phyloP scores from a whole-genome alignment of 2,113 vertebrate genomes.

The Microtus oregoni region DNA sequence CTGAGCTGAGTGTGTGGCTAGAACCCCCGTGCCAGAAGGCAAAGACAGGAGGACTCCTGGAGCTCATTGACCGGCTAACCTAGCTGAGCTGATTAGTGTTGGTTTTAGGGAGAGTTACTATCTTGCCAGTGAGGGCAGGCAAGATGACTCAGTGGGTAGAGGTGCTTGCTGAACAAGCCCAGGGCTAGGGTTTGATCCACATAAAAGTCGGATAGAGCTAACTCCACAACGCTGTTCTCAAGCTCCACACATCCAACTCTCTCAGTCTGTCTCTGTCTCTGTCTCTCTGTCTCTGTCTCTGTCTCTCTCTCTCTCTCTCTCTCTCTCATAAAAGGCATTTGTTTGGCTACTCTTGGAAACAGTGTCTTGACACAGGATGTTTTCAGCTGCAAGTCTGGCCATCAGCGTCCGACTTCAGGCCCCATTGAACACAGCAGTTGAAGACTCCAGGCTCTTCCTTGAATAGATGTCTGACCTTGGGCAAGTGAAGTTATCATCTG shows the following conservation, averaged over 20 bases:
- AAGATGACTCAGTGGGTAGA: neutral
- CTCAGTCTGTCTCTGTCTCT: too few species aligned
- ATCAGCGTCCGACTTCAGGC: slow-evolving; percentile 43
- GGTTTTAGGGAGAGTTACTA: neutral
- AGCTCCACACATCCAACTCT: neutral
- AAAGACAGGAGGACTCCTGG: neutral
- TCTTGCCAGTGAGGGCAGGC: neutral
- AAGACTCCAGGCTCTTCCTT: slow-evolving; percentile 31
- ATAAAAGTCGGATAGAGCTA: neutral
- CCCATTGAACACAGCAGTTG: neutral
- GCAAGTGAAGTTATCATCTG: slow-evolving; percentile 55
- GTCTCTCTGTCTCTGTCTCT: neutral
- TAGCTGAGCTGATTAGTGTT: too few species aligned
- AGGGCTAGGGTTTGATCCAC: neutral
- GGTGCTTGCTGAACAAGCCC: too few species aligned
- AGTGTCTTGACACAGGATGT: slow-evolving; percentile 15
- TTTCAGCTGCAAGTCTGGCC: slow-evolving; percentile 14
- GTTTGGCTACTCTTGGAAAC: neutral
- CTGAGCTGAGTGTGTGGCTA: neutral
- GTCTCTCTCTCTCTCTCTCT: too few species aligned
- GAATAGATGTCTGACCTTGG: slow-evolving; percentile 5
- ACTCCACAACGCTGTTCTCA: neutral
- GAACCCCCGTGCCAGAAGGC: neutral
- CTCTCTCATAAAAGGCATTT: neutral
- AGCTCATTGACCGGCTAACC: too few species aligned